Evolutionary conservation across 2,888 invertebrate species (phyloP).

Genomic region (Agrypnus murinus): DNA sequence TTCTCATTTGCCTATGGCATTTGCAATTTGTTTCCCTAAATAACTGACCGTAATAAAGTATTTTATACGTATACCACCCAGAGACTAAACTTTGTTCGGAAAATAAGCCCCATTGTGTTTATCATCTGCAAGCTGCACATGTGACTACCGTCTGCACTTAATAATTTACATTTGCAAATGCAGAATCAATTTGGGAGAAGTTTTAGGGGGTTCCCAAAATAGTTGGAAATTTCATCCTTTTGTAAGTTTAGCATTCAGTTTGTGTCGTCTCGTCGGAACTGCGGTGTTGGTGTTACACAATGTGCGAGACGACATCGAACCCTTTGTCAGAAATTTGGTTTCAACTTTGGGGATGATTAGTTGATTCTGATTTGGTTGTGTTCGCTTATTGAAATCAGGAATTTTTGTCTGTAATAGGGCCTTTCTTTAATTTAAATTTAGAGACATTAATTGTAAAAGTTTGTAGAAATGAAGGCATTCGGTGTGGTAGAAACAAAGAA

Average conservation of each 20-base stretch:
- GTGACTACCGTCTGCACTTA: constrained; percentile 3
- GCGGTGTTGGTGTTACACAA: constrained; percentile 42
- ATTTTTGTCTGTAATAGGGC: constrained; percentile 33
- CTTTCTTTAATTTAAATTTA: constrained; percentile 33
- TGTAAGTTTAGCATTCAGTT: constrained; percentile 44
- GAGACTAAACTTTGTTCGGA: not conserved
- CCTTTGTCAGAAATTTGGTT: constrained; percentile 42
- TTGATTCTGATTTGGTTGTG: constrained; percentile 39
- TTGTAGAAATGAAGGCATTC: constrained; percentile 3
- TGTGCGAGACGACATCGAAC: constrained; percentile 36
- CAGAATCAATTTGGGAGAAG: constrained; percentile 30
- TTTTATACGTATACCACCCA: not conserved
- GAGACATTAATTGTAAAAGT: constrained; percentile 31
- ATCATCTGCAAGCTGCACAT: not conserved
- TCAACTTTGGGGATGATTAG: constrained; percentile 45
- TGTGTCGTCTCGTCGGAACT: constrained; percentile 44
- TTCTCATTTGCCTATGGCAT: constrained; percentile 18
- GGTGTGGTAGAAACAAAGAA: not conserved
- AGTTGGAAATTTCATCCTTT: constrained; percentile 43
- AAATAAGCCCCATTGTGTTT: too few species aligned
- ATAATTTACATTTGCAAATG: constrained; percentile 30
- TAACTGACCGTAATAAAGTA: constrained; percentile 5
- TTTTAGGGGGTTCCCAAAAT: constrained; percentile 12
- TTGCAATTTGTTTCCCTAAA: constrained; percentile 19
- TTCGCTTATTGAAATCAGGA: constrained; percentile 33